These are phyloP conservation scores for Clupea harengus DNA, from an alignment of 2,113 vertebrate species.

Conservation along the genomic window DNA sequence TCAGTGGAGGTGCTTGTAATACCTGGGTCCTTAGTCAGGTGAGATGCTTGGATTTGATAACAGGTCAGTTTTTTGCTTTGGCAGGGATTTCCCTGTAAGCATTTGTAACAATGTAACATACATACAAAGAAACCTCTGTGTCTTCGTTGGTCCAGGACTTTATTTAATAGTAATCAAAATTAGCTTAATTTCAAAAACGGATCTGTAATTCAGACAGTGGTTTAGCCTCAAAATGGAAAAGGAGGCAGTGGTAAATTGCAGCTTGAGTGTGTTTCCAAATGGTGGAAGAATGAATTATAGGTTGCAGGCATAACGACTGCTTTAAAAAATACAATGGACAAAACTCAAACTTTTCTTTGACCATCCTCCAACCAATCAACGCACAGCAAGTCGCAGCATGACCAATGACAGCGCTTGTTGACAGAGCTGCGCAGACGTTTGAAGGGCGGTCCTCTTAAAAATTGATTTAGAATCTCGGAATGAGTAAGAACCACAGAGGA, in stretches of 20 bases:
- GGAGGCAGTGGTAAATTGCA: neutral
- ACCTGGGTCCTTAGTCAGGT: too few relatives aligned
- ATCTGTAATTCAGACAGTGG: neutral
- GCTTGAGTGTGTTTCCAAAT: constrained; percentile 5
- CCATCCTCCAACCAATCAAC: constrained; percentile 62
- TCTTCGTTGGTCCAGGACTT: too few relatives aligned
- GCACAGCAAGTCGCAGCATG: constrained; percentile 42
- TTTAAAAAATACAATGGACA: constrained; percentile 20
- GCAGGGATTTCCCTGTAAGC: too few relatives aligned
- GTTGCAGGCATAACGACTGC: neutral
- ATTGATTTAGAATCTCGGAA: constrained; percentile 18
- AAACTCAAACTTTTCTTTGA: constrained; percentile 68
- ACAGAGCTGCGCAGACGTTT: constrained; percentile 47
- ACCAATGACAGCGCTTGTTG: constrained; percentile 62
- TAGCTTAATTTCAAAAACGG: too few relatives aligned
- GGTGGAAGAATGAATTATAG: neutral
- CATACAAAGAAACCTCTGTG: too few relatives aligned
- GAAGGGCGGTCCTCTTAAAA: constrained; percentile 68
- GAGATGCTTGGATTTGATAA: too few relatives aligned
- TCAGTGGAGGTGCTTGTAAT: too few relatives aligned
- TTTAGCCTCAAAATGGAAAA: neutral
- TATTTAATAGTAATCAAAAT: too few relatives aligned
- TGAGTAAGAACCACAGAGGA: neutral
- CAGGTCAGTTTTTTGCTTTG: too few relatives aligned
- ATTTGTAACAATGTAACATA: too few relatives aligned